Conservation (phyloP, 1,140 invertebrate genomes). For the Pseudomyrmex dendroicus region DNA sequence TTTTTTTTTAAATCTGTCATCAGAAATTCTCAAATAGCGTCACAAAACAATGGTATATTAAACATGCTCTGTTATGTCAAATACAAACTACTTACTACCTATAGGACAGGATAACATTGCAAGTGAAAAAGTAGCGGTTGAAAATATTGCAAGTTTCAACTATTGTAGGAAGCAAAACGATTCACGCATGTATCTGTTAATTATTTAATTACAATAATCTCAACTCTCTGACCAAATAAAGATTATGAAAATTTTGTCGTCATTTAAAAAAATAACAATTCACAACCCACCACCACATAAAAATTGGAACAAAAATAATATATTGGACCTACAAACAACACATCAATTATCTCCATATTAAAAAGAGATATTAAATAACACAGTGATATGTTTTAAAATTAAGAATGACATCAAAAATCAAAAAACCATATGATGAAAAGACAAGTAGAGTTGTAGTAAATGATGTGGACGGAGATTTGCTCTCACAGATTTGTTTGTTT, state of each 20-base stretch:
- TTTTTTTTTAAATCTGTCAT: background rate
- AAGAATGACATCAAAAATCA: background rate
- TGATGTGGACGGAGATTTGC: too few relatives aligned
- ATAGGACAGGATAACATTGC: background rate
- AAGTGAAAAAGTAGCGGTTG: background rate
- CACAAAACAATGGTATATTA: background rate
- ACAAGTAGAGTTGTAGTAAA: background rate
- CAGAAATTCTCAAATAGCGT: background rate
- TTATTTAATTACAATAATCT: constrained; percentile 50
- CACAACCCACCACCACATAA: constrained; percentile 41
- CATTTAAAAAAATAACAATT: constrained; percentile 61
- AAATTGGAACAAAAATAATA: constrained; percentile 51
- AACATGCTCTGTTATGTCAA: constrained; percentile 28
- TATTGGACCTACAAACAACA: constrained; percentile 57
- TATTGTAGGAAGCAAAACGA: constrained; percentile 35
- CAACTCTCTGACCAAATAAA: constrained; percentile 29
- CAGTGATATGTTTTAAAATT: constrained; percentile 75
- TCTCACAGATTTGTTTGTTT: background rate
- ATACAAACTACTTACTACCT: background rate
- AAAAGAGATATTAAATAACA: constrained; percentile 68
- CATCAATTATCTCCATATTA: constrained; percentile 58
- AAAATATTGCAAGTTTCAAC: constrained; percentile 24
- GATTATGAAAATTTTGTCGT: constrained; percentile 58
- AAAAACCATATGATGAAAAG: background rate
- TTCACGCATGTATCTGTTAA: constrained; percentile 69